A percentile compares a stretch with the other conserved stretches of the same genome.
Conservation (phyloP, 2,797 vertebrate species). For the Alauda arvensis region DNA sequence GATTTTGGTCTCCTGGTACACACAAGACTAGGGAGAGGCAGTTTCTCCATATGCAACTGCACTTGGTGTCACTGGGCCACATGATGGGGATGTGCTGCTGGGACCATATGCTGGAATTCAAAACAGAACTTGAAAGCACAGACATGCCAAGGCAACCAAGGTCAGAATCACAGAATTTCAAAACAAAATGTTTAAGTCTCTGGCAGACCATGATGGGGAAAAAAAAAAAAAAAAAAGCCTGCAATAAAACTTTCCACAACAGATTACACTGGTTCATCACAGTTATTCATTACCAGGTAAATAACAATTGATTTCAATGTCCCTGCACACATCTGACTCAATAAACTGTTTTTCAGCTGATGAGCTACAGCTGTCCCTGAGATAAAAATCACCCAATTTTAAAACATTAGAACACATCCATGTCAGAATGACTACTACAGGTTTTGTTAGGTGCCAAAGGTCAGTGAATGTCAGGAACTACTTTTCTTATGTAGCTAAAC, state of each 20-base stretch:
- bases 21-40: not conserved
- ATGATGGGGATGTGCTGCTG: not conserved
- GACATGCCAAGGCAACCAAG: not conserved
- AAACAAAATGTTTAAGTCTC: not conserved
- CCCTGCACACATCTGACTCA: not conserved
- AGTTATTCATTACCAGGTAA: slow-evolving; percentile 51
- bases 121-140: not conserved
- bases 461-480: not conserved
- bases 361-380: slow-evolving; percentile 13
- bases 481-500: not conserved
- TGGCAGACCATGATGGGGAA: not conserved
- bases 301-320: slow-evolving; percentile 29
- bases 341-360: slow-evolving; percentile 22
- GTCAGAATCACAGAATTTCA: not conserved
- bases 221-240: not conserved
- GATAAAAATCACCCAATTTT: slow-evolving; percentile 17
- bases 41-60: not conserved
- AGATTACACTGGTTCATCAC: not conserved
- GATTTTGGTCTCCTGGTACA: not conserved
- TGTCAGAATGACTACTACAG: not conserved
- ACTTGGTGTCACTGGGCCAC: not conserved
- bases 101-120: slow-evolving; percentile 4
- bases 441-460: not conserved
- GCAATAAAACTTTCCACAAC: not conserved
- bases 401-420: slow-evolving; percentile 15